Evolutionary conservation across 2,113 vertebrate species (phyloP), one percentile per base, ranked within the genome.

Genomic region (Cynoglossus semilaevis): DNA sequence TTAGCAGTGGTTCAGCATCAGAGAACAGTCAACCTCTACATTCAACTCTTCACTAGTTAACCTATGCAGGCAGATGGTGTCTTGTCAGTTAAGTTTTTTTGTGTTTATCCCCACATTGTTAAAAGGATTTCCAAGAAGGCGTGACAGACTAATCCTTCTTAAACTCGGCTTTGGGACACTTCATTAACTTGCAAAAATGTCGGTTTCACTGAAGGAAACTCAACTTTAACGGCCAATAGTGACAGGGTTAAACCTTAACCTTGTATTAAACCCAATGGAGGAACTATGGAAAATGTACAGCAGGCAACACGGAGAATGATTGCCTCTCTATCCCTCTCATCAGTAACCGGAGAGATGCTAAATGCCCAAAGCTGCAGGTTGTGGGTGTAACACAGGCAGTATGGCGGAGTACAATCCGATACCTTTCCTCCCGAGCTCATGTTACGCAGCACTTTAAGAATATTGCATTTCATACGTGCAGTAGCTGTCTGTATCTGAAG

Each of bases 361-460:
- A 88, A 83, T 83, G 85, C 58, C 73, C 69, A 67, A 79, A 86
- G 86, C 71, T 50, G 79, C 72, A 76, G 78, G 76, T 76, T 79
- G 70, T 80, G 73, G 72, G 71, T 51, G 82, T 83, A 88, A 88
- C 76, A 67, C 67, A 63, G 76, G 76, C 22, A 29, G 22, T 72
- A 76, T 85, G 75, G 51, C 76, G 66, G 67, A 83, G 69, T 55
- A 61, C 83, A 82, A 90, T 88, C 84, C 87, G 85, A 85, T 88
- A 81, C 65, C 84, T 87, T 29, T 54, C 73, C 79, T 79, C 82
- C 83, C 74, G 74, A 81, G 81, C 85, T 90, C 85, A 61, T 71
- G 85, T 90, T 90, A 81, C 82, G 60, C 63, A 64, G 74, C 72
- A 86, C 85, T 88, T 87, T 67, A 79, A 60, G 77, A 88, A 79